phyloP scores from a whole-genome alignment of 2,888 invertebrate species.

The Steinernema hermaphroditum region DNA sequence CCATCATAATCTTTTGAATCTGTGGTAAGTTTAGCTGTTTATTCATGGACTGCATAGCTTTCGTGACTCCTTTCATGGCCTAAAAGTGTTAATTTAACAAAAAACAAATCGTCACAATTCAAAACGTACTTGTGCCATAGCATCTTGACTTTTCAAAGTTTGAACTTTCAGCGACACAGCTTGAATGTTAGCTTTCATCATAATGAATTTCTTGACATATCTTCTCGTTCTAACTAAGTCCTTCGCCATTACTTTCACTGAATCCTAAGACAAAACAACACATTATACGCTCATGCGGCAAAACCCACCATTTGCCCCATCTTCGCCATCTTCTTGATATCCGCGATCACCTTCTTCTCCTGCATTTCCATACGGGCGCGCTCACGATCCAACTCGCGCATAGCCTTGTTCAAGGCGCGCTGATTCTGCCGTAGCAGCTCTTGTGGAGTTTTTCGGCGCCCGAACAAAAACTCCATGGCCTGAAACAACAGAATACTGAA shows the following conservation, averaged over 20 bases:
- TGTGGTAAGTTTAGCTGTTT: conserved; percentile 88
- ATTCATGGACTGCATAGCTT: conserved; percentile 98
- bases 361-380: conserved; percentile 88
- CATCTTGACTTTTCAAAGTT: conserved; percentile 93
- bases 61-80: conserved; percentile 98
- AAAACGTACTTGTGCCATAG: conserved; percentile 82
- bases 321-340: conserved; percentile 98
- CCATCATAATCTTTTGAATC: conserved; percentile 83
- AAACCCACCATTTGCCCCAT: conserved; percentile 89
- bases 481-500: not conserved
- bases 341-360: conserved; percentile 95
- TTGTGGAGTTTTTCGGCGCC: conserved; percentile 91
- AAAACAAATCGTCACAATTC: too few species aligned
- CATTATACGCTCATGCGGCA: not conserved
- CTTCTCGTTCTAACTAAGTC: conserved; percentile 91
- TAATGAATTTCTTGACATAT: conserved; percentile 95
- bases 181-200: conserved; percentile 99
- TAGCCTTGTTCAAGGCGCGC: conserved; percentile 93
- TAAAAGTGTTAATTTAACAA: conserved; percentile 35
- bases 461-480: conserved; percentile 76
- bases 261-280: conserved; percentile 76
- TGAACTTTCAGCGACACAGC: conserved; percentile 95
- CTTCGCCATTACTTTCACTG: conserved; percentile 99
- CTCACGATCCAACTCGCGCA: conserved; percentile 81
- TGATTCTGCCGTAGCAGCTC: conserved; percentile 98